Evolutionary conservation across 2,888 invertebrate genomes (phyloP).

Genomic region (Dryadula phaetusa): DNA sequence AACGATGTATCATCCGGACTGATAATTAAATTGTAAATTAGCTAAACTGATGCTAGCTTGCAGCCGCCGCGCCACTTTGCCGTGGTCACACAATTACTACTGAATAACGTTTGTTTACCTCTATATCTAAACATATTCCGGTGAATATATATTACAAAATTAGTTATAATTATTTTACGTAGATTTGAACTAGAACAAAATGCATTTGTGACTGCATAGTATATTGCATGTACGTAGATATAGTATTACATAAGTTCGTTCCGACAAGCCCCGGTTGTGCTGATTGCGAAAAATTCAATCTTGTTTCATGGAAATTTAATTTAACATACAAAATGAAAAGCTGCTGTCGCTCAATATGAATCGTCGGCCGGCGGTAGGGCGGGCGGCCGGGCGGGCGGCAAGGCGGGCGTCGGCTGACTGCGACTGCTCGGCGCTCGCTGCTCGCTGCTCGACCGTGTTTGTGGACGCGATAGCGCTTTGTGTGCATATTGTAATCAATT

Average conservation of each 20-base stretch:
- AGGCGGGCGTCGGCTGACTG: slow-evolving; percentile 45
- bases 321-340: slow-evolving; percentile 84
- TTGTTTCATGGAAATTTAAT: slow-evolving; percentile 84
- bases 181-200: background rate
- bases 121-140: background rate
- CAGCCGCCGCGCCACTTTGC: slow-evolving; percentile 54
- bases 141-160: background rate
- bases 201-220: slow-evolving; percentile 11
- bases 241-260: slow-evolving; percentile 59
- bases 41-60: slow-evolving; percentile 78
- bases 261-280: slow-evolving; percentile 64
- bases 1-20: slow-evolving; percentile 82
- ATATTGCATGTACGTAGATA: slow-evolving; percentile 41
- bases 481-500: slow-evolving; percentile 83
- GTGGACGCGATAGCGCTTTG: slow-evolving; percentile 75
- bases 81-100: slow-evolving; percentile 53
- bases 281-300: slow-evolving; percentile 85
- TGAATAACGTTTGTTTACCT: slow-evolving; percentile 3
- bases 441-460: slow-evolving; percentile 63
- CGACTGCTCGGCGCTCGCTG: slow-evolving; percentile 66
- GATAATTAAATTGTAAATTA: slow-evolving; percentile 84
- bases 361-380: slow-evolving; percentile 62
- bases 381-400: slow-evolving; percentile 7
- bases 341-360: slow-evolving; percentile 79
- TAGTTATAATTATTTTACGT: background rate